Conservation (phyloP, 2,113 vertebrate genomes). For the Hyaena hyaena region DNA sequence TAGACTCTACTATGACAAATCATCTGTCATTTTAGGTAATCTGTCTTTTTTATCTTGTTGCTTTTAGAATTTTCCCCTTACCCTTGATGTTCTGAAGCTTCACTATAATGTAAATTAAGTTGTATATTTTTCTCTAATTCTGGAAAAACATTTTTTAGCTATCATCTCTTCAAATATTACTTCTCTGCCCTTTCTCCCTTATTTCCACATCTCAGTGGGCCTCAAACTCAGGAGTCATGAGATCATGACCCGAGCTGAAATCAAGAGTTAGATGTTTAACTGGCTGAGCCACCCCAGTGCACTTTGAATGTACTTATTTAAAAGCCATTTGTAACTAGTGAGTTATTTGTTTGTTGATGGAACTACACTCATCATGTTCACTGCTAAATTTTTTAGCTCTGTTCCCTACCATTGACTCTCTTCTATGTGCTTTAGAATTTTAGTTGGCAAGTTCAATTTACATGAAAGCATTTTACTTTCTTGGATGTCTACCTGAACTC, state of each 20-base stretch:
- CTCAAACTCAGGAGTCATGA: too few species aligned
- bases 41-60: neutral
- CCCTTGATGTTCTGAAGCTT: constrained; percentile 34
- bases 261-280: too few species aligned
- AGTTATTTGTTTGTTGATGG: neutral
- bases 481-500: neutral
- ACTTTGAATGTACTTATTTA: neutral
- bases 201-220: neutral
- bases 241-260: too few species aligned
- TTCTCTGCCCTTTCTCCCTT: neutral
- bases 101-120: neutral
- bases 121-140: neutral
- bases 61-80: constrained; percentile 35
- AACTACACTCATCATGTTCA: neutral
- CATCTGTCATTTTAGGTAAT: neutral
- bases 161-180: neutral
- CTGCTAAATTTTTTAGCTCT: neutral
- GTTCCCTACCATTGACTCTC: neutral
- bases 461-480: neutral
- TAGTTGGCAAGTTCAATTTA: neutral
- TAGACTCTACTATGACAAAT: constrained; percentile 24
- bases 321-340: neutral
- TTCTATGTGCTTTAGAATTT: neutral
- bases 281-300: too few species aligned
- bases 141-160: neutral